These are phyloP conservation scores for Branchinecta lynchi DNA, from an alignment of 1,140 invertebrate species.

Conservation along the genomic window DNA sequence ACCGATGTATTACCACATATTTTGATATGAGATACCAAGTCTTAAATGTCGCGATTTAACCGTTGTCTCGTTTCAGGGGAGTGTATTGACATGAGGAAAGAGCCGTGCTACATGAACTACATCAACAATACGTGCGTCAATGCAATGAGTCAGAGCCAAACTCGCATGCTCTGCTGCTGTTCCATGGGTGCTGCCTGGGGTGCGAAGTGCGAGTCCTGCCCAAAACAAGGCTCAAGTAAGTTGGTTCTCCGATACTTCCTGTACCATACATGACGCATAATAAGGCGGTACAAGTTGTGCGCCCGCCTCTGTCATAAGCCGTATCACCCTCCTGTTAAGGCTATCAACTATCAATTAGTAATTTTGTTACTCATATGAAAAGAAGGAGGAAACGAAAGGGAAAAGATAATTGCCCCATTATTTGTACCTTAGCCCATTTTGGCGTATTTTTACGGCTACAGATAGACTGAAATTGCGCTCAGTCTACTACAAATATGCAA, in stretches of 20 bases:
- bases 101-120: slow-evolving; percentile 58
- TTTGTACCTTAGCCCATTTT: no score
- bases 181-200: slow-evolving; percentile 75
- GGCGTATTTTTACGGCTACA: no score
- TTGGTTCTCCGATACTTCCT: slow-evolving; percentile 20
- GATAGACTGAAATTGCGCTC: no score
- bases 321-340: slow-evolving; percentile 17
- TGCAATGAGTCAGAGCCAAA: slow-evolving; percentile 58
- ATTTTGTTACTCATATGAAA: no score
- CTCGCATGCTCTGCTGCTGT: slow-evolving; percentile 71
- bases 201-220: slow-evolving; percentile 58
- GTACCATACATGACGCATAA: background rate
- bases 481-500: no score
- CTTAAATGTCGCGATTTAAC: no score
- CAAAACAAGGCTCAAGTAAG: slow-evolving; percentile 45
- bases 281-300: background rate
- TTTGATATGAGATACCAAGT: no score
- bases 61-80: slow-evolving; percentile 42
- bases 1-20: no score
- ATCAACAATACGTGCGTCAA: slow-evolving; percentile 45
- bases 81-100: slow-evolving; percentile 68
- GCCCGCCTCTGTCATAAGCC: no score
- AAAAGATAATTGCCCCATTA: no score
- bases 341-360: slow-evolving; percentile 16
- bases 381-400: no score